Evolutionary conservation across 2,113 vertebrate genomes (phyloP).

Genomic region (Entosphenus tridentatus): DNA sequence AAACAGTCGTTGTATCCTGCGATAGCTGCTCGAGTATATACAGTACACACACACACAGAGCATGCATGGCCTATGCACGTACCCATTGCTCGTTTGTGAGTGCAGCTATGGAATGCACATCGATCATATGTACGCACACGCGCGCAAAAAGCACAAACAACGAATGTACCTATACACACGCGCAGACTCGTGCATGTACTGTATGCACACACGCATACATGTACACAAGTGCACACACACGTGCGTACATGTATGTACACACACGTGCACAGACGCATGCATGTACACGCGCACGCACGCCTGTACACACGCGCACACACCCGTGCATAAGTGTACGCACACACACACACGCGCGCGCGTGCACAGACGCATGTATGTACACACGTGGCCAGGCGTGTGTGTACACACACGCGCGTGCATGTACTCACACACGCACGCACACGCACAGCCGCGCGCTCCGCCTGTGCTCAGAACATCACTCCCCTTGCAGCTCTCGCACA

Average conservation of each 20-base stretch:
- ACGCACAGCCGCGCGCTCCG: background rate
- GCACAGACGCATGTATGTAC: background rate
- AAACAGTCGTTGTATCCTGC: too few species aligned
- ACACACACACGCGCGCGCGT: background rate
- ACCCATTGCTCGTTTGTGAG: too few species aligned
- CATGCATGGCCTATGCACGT: too few species aligned
- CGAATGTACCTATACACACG: background rate
- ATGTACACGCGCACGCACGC: background rate
- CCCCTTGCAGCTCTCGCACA: too few species aligned
- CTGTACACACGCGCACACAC: background rate
- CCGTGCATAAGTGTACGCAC: background rate
- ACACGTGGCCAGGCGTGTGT: background rate
- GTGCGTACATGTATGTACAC: background rate
- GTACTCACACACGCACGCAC: background rate
- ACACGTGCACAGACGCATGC: background rate
- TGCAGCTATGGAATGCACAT: too few species aligned
- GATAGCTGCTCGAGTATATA: too few species aligned
- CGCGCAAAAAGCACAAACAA: background rate
- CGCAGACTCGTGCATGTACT: background rate
- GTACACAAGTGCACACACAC: background rate
- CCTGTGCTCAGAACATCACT: too few species aligned
- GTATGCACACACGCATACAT: background rate
- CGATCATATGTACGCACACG: background rate
- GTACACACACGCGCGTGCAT: background rate
- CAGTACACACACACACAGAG: too few species aligned